A percentile compares a stretch with the other conserved stretches of the same genome.
These are phyloP conservation scores for Campoletis sonorensis DNA, from an alignment of 1,140 invertebrate species.

Conservation along the genomic window DNA sequence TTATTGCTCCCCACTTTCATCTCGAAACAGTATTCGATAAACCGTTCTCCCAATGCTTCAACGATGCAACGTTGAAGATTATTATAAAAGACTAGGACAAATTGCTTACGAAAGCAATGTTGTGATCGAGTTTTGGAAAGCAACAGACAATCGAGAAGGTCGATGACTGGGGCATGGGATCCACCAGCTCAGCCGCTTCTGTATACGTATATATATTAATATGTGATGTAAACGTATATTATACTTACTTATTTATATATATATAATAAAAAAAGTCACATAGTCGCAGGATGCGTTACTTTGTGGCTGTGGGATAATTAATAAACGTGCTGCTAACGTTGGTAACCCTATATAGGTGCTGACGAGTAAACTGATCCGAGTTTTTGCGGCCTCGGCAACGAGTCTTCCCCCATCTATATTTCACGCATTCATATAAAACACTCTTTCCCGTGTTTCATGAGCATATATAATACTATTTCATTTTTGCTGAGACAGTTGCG, in stretches of 20 bases:
- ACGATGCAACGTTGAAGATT: too few species aligned
- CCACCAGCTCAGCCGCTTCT: background rate
- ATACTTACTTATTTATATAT: too few species aligned
- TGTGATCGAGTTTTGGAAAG: background rate
- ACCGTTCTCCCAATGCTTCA: too few species aligned
- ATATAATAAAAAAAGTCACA: background rate
- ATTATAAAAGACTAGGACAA: too few species aligned
- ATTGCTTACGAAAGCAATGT: too few species aligned
- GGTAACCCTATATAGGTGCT: background rate
- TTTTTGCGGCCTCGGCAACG: constrained; percentile 16
- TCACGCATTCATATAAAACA: background rate
- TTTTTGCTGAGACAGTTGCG: too few species aligned
- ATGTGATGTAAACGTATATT: too few species aligned
- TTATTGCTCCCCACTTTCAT: too few species aligned
- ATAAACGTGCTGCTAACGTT: background rate
- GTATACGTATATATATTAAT: background rate
- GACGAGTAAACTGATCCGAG: constrained; percentile 7
- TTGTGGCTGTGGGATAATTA: constrained; percentile 10
- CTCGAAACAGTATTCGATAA: too few species aligned
- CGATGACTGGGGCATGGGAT: constrained; percentile 9
- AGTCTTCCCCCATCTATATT: background rate
- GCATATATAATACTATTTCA: too few species aligned
- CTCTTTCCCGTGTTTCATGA: background rate
- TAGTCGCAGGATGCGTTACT: constrained; percentile 6
- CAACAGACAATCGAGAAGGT: background rate